A percentile compares a stretch with the other conserved stretches of the same genome.
These are phyloP conservation scores for Sebastes miniatus DNA, from an alignment of 2,797 vertebrate genomes.

Conservation along the genomic window DNA sequence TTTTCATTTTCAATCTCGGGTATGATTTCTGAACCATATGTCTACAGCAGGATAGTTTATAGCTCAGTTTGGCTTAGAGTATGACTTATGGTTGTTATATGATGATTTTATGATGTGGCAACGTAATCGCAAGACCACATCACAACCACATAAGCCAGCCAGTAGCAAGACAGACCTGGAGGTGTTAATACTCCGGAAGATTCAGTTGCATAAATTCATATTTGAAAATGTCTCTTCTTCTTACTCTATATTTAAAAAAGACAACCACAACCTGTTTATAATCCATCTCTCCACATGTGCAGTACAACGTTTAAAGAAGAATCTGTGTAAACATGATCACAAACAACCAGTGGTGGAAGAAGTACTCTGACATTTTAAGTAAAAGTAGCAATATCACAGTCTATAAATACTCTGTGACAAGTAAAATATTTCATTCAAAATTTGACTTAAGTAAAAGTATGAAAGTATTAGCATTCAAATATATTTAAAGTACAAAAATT, in stretches of 20 bases:
- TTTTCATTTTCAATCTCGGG: not conserved
- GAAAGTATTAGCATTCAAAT: too few relatives aligned
- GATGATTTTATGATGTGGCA: slow-evolving; percentile 74
- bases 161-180: slow-evolving; percentile 16
- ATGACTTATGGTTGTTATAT: slow-evolving; percentile 26
- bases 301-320: not conserved
- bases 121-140: slow-evolving; percentile 54
- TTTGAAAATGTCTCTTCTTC: slow-evolving; percentile 24
- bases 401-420: too few relatives aligned
- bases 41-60: not conserved
- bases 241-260: not conserved
- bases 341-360: not conserved
- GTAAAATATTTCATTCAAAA: too few relatives aligned
- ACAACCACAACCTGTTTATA: not conserved
- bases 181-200: slow-evolving; percentile 70
- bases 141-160: slow-evolving; percentile 43
- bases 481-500: too few relatives aligned
- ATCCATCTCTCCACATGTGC: not conserved
- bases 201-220: slow-evolving; percentile 63
- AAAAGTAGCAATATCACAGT: too few relatives aligned
- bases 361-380: too few relatives aligned
- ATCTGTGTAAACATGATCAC: not conserved
- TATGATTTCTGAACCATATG: not conserved
- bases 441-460: too few relatives aligned
- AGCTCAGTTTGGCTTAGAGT: not conserved